Evolutionary conservation across 1,140 invertebrate genomes (phyloP), one percentile per base, ranked within the genome.

Genomic region (Goniozus legneri): DNA sequence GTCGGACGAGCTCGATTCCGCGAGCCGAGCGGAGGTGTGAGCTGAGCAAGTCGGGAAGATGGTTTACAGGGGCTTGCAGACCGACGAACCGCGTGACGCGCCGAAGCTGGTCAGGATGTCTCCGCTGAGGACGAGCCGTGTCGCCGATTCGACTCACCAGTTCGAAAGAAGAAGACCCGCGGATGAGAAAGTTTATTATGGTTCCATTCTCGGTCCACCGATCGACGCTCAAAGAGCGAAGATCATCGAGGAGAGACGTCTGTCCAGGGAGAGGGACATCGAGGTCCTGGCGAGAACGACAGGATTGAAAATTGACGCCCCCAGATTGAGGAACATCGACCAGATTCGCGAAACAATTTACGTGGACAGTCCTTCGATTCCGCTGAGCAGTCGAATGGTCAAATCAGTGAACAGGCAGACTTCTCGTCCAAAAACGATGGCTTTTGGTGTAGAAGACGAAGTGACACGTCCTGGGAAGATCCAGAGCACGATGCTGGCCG

Each of bases 341-440:
- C 60, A 73, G 27, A 73, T 73, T 3, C 58, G 68, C 3, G 64
- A 71, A 37, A 67, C 67, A 1, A 60, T 73, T 12, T 46, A 52
- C 16, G 24, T 58, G 7, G 57, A 67, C n/a, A 36, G 52, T 0
- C 24, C 52, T 0, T 13, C 50, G 14, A 52, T 45, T 15, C 51
- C 41, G 21, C 50, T 53, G 10, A 35, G 47, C 10, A 44, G 49
- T 22, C 14, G 3, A 58, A 47, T 37, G 48, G 47, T 2, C 45
- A 21, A 41, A 22, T 1, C 2, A 38, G 43, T 4, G 24, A 4
- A 27, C 24, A 27, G 24, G 24, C n/a, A n/a, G n/a, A n/a, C n/a
- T n/a, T n/a, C n/a, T 18, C 53, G 54, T 8, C 51, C 52, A 8
- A 44, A 42, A 16, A 52, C 59, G 7, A 39, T 53, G 4, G 47